Conservation (phyloP, 2,888 invertebrate species). For the Patella ulyssiponensis region DNA sequence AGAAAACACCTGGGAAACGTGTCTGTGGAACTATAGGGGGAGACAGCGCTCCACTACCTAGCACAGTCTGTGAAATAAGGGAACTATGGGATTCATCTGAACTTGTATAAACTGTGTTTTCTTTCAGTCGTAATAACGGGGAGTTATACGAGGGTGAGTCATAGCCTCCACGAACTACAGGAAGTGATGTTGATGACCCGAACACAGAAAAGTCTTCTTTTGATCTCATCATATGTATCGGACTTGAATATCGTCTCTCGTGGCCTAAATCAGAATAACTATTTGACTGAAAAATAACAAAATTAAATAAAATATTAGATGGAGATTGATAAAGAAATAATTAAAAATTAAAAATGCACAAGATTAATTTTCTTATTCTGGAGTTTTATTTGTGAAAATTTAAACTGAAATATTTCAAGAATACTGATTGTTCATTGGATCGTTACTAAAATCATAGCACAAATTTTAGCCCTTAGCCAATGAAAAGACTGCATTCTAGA, state of each 20-base stretch:
- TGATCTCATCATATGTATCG: conserved; percentile 46
- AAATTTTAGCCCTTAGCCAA: no score
- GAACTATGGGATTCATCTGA: conserved; percentile 22
- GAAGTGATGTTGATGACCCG: conserved; percentile 49
- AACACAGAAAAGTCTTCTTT: conserved; percentile 61
- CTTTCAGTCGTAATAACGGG: conserved; percentile 16
- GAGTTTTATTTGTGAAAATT: no score
- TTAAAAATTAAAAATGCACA: not conserved
- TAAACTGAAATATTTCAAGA: no score
- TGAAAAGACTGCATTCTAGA: no score
- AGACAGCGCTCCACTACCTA: conserved; percentile 16
- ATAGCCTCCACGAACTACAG: conserved; percentile 21
- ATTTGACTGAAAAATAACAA: conserved; percentile 43
- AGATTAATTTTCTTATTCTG: not conserved
- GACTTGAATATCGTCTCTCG: conserved; percentile 52
- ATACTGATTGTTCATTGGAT: no score
- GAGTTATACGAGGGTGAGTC: conserved; percentile 29
- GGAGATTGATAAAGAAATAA: no score
- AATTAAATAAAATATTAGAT: not conserved
- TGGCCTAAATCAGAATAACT: conserved; percentile 46
- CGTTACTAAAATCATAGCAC: no score
- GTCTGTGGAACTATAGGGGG: conserved; percentile 1
- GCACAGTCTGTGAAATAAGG: conserved; percentile 16
- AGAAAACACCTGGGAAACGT: conserved; percentile 31
- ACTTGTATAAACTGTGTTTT: conserved; percentile 7